phyloP scores from a whole-genome alignment of 1,140 invertebrate species.

The Mizuhopecten yessoensis region DNA sequence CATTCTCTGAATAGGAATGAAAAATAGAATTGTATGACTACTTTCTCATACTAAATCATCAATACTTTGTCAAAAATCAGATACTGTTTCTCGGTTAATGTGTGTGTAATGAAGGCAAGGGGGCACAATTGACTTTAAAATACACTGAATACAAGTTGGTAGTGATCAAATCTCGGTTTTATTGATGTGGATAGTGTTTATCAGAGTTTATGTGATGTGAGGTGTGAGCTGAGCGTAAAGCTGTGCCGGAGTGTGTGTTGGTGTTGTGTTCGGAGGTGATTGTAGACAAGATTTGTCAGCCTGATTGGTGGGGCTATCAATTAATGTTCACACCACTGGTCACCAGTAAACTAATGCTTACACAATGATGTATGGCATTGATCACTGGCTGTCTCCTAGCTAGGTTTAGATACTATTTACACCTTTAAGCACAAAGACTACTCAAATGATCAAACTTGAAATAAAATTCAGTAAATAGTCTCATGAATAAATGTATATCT shows the following conservation, averaged over 20 bases:
- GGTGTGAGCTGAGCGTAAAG: no score
- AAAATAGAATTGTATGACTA: not conserved
- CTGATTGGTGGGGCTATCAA: not conserved
- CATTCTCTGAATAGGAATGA: no score
- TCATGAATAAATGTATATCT: no score
- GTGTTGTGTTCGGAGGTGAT: not conserved
- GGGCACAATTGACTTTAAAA: not conserved
- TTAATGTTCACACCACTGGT: conserved; percentile 20
- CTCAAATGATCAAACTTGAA: no score
- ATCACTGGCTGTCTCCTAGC: no score
- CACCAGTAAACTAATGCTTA: not conserved
- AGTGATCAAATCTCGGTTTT: not conserved
- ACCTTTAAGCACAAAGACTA: no score
- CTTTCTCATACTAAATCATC: not conserved
- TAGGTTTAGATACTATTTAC: no score
- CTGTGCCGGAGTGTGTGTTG: no score
- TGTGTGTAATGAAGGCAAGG: not conserved
- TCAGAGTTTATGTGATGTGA: not conserved
- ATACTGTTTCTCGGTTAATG: not conserved
- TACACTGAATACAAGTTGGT: not conserved
- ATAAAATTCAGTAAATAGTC: no score
- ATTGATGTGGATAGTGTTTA: not conserved
- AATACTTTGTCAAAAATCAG: not conserved
- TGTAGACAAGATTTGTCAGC: not conserved
- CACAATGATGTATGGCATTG: no score